A percentile compares a stretch with the other conserved stretches of the same genome.
Evolutionary conservation across 2,888 invertebrate species (phyloP).

Genomic region (Perdita meconis): DNA sequence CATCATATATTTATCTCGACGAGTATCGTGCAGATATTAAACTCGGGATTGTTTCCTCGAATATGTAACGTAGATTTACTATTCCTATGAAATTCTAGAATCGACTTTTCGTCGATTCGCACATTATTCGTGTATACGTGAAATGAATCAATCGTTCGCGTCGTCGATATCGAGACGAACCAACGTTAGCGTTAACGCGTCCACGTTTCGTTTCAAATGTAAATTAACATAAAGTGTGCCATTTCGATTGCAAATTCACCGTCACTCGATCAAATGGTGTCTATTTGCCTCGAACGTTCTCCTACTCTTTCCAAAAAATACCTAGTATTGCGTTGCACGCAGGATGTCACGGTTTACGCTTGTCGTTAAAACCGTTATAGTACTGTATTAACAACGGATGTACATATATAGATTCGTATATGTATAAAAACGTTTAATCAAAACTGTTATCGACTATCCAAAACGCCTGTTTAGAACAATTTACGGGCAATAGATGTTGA

Average conservation of each 20-base stretch:
- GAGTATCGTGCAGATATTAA: conserved; percentile 44
- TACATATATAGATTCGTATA: conserved; percentile 17
- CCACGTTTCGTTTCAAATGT: conserved; percentile 20
- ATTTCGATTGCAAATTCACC: neutral
- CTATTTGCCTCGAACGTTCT: neutral
- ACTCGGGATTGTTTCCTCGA: conserved; percentile 54
- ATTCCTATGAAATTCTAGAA: conserved; percentile 40
- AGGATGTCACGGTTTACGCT: conserved; percentile 41
- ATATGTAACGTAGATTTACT: conserved; percentile 41
- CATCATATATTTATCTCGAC: conserved; percentile 44
- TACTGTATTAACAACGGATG: conserved; percentile 27
- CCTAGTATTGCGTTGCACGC: conserved; percentile 16
- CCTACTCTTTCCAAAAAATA: too few relatives aligned
- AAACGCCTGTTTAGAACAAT: conserved; percentile 27
- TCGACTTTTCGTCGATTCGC: conserved; percentile 28
- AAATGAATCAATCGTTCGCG: conserved; percentile 16
- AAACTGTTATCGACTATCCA: conserved; percentile 31
- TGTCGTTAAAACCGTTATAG: conserved; percentile 30
- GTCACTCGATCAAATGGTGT: neutral
- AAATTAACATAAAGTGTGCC: neutral
- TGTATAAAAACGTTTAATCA: conserved; percentile 33
- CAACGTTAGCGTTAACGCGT: too few relatives aligned
- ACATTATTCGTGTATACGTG: conserved; percentile 41
- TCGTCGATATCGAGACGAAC: too few relatives aligned
- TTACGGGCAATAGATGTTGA: conserved; percentile 45